phyloP scores from a whole-genome alignment of 1,140 invertebrate species.

The Drosophila bocqueti region DNA sequence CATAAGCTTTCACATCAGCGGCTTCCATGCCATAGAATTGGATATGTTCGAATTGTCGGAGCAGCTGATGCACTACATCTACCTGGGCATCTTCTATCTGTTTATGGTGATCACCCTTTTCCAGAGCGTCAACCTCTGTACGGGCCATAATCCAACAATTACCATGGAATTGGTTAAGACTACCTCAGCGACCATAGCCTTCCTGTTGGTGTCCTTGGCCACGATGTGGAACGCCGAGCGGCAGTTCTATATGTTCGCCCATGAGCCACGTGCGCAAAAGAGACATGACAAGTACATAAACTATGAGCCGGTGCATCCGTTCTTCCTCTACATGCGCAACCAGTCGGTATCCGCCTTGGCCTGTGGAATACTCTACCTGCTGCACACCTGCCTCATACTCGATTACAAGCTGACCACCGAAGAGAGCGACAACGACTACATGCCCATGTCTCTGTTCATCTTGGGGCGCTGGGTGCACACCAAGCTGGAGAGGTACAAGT shows the following conservation, averaged over 20 bases:
- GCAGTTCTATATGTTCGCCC: slow-evolving; percentile 21
- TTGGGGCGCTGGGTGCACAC: slow-evolving; percentile 20
- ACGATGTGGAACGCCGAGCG: slow-evolving; percentile 48
- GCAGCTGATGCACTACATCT: slow-evolving; percentile 17
- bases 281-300: background rate
- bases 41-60: background rate
- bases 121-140: slow-evolving; percentile 48
- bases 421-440: background rate
- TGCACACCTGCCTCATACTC: slow-evolving; percentile 39
- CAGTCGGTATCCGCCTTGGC: slow-evolving; percentile 33
- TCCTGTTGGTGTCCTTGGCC: slow-evolving; percentile 19
- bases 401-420: slow-evolving; percentile 32
- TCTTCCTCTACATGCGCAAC: slow-evolving; percentile 10
- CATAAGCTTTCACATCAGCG: slow-evolving; percentile 36
- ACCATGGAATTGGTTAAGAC: slow-evolving; percentile 25
- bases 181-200: slow-evolving; percentile 10
- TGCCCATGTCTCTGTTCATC: slow-evolving; percentile 36
- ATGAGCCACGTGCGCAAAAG: background rate
- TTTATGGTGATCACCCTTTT: slow-evolving; percentile 48
- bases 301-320: slow-evolving; percentile 23
- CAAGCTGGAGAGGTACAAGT: slow-evolving; percentile 13
- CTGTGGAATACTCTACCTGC: slow-evolving; percentile 43
- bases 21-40: slow-evolving; percentile 14
- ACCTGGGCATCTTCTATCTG: slow-evolving; percentile 26
- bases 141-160: slow-evolving; percentile 21